Base-by-base conservation (phyloP, 2,888 invertebrate genomes). In the Ryuthela nishihirai region DNA sequence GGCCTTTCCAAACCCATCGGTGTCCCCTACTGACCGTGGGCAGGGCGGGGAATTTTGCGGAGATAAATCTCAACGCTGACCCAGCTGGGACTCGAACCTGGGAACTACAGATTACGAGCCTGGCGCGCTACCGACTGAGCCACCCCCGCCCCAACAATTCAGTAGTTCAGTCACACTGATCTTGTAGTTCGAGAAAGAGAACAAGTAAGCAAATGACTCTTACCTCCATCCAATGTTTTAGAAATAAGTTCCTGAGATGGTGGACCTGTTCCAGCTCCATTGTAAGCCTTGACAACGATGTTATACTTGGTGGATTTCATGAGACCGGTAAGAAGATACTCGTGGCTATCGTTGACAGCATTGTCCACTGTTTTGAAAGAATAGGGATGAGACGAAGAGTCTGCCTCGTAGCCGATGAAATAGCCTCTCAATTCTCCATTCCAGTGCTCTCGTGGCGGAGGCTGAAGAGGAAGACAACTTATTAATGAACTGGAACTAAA, bases 211-310 rank as follows among this genome's bases (percentile, higher is more conserved):
- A n/a, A n/a, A n/a, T n/a, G n/a, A n/a, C 9, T 4, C 39, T 44
- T 24, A 58, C 67, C 69, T 38, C 67, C 68, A 34, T 67, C 64
- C 12, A 62, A 41, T 2, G 67, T 67, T 10, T 64, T 60, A 1
- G 60, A 67, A 5, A 54, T 35, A 4, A 68, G 46, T 21, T 65
- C 67, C n/a, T 66, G 65, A 0, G 65, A 65, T 1, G 62, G 60
- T 1, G 66, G 66, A 18, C 68, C 68, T 17, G 63, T 64, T 2
- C 68, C 68, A 1, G 67, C 67, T 12, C 62, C 50, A 44, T 68
- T 68, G 50, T 58, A 67, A 0, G 68, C 67, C 24, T 68, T 68
- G 4, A 67, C 67, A 5, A 67, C 62, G 12, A 68, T 52, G 24
- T 56, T 58, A 45, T 67, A 67, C 17, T 59, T 54, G n/a, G 64